Percentiles rank a stretch among this genome's conserved stretches.
These are phyloP conservation scores for Ectemnius lituratus DNA, from an alignment of 2,888 invertebrate genomes.

Conservation along the genomic window DNA sequence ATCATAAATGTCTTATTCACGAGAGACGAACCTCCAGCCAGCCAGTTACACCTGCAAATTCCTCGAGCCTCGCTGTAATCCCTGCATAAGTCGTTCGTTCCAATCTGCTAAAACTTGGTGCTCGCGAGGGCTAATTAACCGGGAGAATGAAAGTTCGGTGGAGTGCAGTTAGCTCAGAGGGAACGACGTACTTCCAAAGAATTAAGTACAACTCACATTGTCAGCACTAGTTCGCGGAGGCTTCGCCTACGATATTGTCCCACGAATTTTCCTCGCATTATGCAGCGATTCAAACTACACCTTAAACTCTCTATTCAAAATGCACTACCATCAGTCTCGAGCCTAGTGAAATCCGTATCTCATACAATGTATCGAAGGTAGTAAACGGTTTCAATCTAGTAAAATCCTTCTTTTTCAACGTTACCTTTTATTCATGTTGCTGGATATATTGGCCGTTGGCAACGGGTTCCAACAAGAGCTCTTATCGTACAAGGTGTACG, in stretches of 20 bases:
- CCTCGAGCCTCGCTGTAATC: slow-evolving; percentile 32
- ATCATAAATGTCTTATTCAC: slow-evolving; percentile 60
- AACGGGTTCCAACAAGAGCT: background rate
- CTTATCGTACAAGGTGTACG: slow-evolving; percentile 1
- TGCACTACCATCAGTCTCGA: too few relatives aligned
- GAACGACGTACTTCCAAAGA: slow-evolving; percentile 9
- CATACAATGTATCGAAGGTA: background rate
- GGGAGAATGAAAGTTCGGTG: slow-evolving; percentile 18
- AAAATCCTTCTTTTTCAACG: too few relatives aligned
- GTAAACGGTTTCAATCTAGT: background rate
- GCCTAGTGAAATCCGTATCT: background rate
- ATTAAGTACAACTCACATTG: slow-evolving; percentile 15
- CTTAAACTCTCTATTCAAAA: too few relatives aligned
- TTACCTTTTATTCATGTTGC: too few relatives aligned
- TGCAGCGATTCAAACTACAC: too few relatives aligned
- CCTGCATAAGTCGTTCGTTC: slow-evolving; percentile 19
- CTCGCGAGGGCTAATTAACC: slow-evolving; percentile 19
- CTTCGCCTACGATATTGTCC: too few relatives aligned
- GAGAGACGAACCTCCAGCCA: slow-evolving; percentile 34
- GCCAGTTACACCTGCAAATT: slow-evolving; percentile 37
- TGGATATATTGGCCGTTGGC: too few relatives aligned
- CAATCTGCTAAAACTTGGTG: slow-evolving; percentile 21
- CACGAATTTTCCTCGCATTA: too few relatives aligned
- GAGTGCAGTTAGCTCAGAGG: background rate
- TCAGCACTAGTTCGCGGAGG: background rate